Base-by-base conservation (phyloP, 2,113 vertebrate species). In the Eonycteris spelaea region DNA sequence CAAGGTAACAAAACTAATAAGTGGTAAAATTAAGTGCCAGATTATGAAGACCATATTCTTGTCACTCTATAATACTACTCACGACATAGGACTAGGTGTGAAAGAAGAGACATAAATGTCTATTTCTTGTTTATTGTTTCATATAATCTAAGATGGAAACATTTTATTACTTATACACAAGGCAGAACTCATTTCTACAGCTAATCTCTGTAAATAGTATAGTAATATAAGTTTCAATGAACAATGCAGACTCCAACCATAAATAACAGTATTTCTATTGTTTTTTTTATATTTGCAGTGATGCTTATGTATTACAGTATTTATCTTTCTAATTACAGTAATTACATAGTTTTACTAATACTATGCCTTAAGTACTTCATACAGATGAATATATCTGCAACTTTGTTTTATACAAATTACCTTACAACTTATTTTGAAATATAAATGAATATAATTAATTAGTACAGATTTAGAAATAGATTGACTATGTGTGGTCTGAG, bases 281-380 rank as follows among this genome's bases (percentile, higher is more conserved):
- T 11, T 83, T 97, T 83, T 97, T 90, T 91, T 48, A 86, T 45
- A 71, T 55, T 63, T 65, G 12, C 14, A 88, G 33, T 57, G 11
- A 78, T 91, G 6, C 86, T 89, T 91, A 92, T 86, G 22, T 79
- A 63, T 38, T 57, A 38, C 2, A 83, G 61, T 40, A 82, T 26
- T 67, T 95, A 67, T 45, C 43, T 6, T 89, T 85, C 40, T 91
- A 85, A 45, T 90, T 83, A 74, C 33, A 51, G 30, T 93, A 91
- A 95, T 91, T 82, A 53, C 53, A 77, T 65, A 48, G 55, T 63
- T 96, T 96, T 89, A 83, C 83, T 79, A 21, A 21, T 78, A 3
- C 15, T 35, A 26, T 93, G 88, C 28, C 73, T 89, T 16, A 86
- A 86, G 24, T 55, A 82, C 18, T 93, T 91, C 28, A 86, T 51